Evolutionary conservation across 2,888 invertebrate species (phyloP), one percentile per base, ranked within the genome.

Genomic region (Oxycera nigricornis): DNA sequence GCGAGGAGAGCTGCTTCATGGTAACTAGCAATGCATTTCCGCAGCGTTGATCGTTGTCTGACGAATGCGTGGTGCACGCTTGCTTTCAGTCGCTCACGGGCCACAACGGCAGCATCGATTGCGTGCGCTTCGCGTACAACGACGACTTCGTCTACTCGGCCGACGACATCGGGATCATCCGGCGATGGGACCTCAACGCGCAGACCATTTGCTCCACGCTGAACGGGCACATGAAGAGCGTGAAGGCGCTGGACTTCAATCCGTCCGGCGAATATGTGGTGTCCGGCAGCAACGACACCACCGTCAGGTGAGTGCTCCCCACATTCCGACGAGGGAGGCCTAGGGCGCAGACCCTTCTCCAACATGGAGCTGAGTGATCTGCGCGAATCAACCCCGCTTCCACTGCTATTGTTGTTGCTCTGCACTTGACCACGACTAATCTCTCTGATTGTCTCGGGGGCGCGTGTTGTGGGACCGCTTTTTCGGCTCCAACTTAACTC

Each of bases 91-190:
- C 95, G 83, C 87, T 98, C 78, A 94, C 94, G 84, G 98, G 97
- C 1, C 97, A 98, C 84, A 94, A 94, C 78, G 95, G 96, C 68
- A 92, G 96, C 17, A 93, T 98, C 79, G 96, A 97, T 87, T 95
- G 96, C 85, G 97, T 98, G 9, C 91, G 94, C 82, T 98, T 98
- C 87, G 95, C 95, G 72, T 93, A 95, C 83, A 92, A 94, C 62
- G 98, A 98, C 86, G 96, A 97, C 83, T 90, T 96, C 78, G 96
- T 97, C 9, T 95, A 94, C 86, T 96, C 97, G 46, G 97, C 97
- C 50, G 97, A 97, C 78, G 91, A 94, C 84, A 94, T 94, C 76
- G 98, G 98, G 62, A 94, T 95, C 52, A 88, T 98, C 68, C 96
- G 97, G 87, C 93, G 97, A 77, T 98, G 97, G 97, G 96, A 98